phyloP scores from a whole-genome alignment of 2,113 vertebrate species.

The Pseudois nayaur region DNA sequence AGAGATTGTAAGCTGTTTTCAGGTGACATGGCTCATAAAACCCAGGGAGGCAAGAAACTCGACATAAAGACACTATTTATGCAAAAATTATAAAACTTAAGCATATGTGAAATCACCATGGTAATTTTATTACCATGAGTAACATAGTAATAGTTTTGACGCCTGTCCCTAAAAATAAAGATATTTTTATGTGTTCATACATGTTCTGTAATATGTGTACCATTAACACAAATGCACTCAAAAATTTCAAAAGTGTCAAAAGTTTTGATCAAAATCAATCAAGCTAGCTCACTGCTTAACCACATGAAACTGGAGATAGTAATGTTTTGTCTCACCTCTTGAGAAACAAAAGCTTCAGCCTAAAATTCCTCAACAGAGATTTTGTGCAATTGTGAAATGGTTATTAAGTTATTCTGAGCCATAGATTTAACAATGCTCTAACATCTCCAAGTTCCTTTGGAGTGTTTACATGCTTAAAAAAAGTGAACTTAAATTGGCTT shows the following conservation, averaged over 20 bases:
- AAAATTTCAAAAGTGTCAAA: background rate
- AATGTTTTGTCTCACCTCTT: background rate
- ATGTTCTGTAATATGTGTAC: background rate
- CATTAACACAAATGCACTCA: background rate
- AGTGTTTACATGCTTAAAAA: background rate
- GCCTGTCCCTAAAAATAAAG: background rate
- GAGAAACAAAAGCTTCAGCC: background rate
- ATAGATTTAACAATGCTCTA: background rate
- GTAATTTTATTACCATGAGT: background rate
- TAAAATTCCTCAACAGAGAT: background rate
- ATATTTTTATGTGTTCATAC: background rate
- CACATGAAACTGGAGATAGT: background rate
- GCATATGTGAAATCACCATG: background rate
- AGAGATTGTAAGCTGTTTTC: background rate
- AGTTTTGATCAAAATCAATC: background rate
- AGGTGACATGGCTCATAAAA: background rate
- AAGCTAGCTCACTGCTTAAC: background rate
- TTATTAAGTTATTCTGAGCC: background rate
- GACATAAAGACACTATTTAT: background rate
- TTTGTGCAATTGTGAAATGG: background rate
- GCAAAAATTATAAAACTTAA: background rate
- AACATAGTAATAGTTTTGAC: background rate
- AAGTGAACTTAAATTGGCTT: background rate
- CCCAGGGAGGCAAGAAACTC: background rate
- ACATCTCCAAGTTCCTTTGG: background rate